Base-by-base conservation (phyloP, 2,797 vertebrate genomes). In the Forpus xanthops region DNA sequence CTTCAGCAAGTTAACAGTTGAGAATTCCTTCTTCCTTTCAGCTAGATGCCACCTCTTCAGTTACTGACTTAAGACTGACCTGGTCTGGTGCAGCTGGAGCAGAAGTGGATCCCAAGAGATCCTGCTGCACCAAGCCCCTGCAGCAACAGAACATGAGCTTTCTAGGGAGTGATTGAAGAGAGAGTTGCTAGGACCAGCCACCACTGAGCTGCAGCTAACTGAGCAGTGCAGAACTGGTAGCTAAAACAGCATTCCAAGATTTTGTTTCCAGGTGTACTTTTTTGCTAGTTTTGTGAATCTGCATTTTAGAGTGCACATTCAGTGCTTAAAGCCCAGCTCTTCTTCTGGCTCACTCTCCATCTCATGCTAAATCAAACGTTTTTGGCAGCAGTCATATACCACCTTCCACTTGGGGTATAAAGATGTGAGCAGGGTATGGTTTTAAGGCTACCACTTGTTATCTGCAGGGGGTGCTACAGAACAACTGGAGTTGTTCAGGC, bases 51-150 rank as follows among this genome's bases (percentile, higher is more conserved):
- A 31, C 58, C 58, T 47, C 9, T 24, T 76, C 15, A 5, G 72
- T 47, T 62, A 23, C 0, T 33, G 39, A 6, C 78, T 47, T 33
- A 70, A 31, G 28, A 15, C 12, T 19, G 15, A 2, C 4, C 1
- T 1, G n/a, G 62, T 35, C 31, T 16, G 0, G 11, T 14, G 30
- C 73, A 62, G 61, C 79, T 58, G 24, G n/a, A 41, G 25, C 39
- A 15, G 7, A 45, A 65, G 15, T 0, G 44, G 47, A 41, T 62
- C 18, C 72, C 16, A 5, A 1, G 2, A 66, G 5, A 41, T 37
- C 39, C 33, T 88, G 49, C 44, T 61, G 21, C 11, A 37, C 49
- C 6, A 4, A 49, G 31, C 11, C 35, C 39, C 56, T 70, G 39
- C 47, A 88, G 61, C 35, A 52, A 9, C 44, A 41, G 75, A 23